Evolutionary conservation across 2,113 vertebrate species (phyloP).

Genomic region (Herpailurus yagouaroundi): DNA sequence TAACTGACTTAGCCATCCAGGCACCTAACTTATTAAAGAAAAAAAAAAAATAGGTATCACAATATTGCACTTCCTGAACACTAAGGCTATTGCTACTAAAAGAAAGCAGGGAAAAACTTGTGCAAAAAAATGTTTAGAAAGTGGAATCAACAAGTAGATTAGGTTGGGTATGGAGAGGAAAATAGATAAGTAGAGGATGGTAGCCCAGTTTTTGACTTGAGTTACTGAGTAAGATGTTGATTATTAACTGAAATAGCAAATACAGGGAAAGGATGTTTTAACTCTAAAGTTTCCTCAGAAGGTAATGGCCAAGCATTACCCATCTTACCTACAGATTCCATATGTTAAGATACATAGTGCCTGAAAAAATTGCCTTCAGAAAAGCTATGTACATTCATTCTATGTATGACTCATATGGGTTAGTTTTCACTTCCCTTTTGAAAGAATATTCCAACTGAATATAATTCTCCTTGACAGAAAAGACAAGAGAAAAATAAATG

Average conservation of each 20-base stretch:
- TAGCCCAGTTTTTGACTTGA: neutral
- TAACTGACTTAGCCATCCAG: too few species aligned
- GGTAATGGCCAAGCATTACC: neutral
- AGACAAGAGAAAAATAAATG: neutral
- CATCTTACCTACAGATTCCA: neutral
- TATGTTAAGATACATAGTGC: neutral
- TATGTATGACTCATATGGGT: neutral
- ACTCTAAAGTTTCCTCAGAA: neutral
- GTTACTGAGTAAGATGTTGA: rapidly evolving
- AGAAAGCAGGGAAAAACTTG: neutral
- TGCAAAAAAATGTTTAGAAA: neutral
- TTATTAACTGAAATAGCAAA: neutral
- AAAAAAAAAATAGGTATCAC: neutral
- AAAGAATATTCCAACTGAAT: neutral
- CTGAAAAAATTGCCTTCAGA: neutral
- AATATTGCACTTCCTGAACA: neutral
- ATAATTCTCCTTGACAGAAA: neutral
- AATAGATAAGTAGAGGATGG: neutral
- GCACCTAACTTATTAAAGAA: neutral
- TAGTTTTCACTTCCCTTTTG: neutral
- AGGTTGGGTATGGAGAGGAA: neutral
- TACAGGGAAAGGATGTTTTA: neutral
- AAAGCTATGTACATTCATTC: neutral
- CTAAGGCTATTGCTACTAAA: neutral
- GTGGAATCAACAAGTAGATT: neutral